These are phyloP conservation scores for Bombylius discolor DNA, from an alignment of 2,888 invertebrate species.

Conservation along the genomic window DNA sequence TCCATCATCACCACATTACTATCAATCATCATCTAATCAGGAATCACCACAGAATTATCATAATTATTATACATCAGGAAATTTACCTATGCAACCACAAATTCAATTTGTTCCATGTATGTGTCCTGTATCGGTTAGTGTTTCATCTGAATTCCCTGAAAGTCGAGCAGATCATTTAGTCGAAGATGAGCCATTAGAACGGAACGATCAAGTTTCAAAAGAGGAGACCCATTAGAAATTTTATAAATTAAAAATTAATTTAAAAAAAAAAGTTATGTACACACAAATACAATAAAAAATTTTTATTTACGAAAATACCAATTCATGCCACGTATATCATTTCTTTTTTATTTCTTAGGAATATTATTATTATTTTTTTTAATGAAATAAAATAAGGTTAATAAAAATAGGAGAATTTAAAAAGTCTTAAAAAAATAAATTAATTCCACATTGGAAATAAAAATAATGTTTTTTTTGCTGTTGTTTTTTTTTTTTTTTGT, in stretches of 20 bases:
- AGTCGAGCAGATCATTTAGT: background rate
- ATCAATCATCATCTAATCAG: background rate
- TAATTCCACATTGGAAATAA: too few species aligned
- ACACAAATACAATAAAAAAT: too few species aligned
- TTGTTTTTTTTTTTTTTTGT: too few species aligned
- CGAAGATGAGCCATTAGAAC: constrained; percentile 1
- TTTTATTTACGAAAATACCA: too few species aligned
- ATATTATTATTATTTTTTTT: too few species aligned
- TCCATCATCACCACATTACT: background rate
- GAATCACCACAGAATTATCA: background rate
- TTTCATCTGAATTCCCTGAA: constrained; percentile 7
- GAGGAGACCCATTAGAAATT: background rate
- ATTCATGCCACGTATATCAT: too few species aligned
- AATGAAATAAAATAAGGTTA: too few species aligned
- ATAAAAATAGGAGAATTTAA: too few species aligned
- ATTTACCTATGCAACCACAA: constrained; percentile 7
- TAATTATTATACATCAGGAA: background rate
- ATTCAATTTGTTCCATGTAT: constrained; percentile 17
- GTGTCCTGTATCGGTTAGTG: constrained; percentile 15
- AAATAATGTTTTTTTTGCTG: too few species aligned
- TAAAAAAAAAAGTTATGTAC: too few species aligned
- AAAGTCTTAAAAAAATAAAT: too few species aligned
- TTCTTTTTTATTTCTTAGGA: too few species aligned
- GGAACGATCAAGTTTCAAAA: background rate
- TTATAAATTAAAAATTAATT: background rate